phyloP scores from a whole-genome alignment of 1,140 invertebrate species.

The Platyscapa corneri region DNA sequence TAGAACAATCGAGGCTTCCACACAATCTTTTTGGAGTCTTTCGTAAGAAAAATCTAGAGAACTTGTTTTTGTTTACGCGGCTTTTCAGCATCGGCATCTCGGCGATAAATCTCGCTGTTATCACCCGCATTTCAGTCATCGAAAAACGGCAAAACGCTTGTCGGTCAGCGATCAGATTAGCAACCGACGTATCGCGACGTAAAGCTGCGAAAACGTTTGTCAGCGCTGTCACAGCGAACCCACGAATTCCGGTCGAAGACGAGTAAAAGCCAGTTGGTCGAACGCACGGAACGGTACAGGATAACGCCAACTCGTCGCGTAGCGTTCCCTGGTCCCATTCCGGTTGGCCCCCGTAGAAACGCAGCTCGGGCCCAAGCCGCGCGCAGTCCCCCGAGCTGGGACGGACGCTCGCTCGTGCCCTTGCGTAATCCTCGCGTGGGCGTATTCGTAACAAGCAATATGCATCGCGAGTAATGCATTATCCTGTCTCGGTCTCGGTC shows the following conservation, averaged over 20 bases:
- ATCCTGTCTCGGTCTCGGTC: constrained; percentile 50
- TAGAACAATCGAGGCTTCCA: too few relatives aligned
- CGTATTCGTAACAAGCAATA: constrained; percentile 68
- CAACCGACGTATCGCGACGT: too few relatives aligned
- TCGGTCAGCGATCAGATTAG: too few relatives aligned
- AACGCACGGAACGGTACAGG: too few relatives aligned
- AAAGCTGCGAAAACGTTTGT: too few relatives aligned
- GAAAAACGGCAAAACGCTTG: too few relatives aligned
- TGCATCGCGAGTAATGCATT: constrained; percentile 63
- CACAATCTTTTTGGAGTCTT: too few relatives aligned
- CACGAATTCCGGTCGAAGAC: not conserved
- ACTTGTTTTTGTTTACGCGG: not conserved
- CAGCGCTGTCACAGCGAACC: too few relatives aligned
- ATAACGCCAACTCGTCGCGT: too few relatives aligned
- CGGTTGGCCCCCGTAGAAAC: not conserved
- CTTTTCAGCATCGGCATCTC: not conserved
- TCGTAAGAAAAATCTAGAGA: not conserved
- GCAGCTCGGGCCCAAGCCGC: too few relatives aligned
- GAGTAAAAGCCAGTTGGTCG: too few relatives aligned
- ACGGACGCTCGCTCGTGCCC: not conserved
- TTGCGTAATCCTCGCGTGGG: constrained; percentile 55
- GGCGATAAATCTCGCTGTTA: not conserved
- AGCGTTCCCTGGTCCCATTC: not conserved
- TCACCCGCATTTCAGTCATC: too few relatives aligned
- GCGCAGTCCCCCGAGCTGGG: not conserved